A percentile compares a stretch with the other conserved stretches of the same genome.
These are phyloP conservation scores for Taurulus bubalis DNA, from an alignment of 2,113 vertebrate species.

Conservation along the genomic window DNA sequence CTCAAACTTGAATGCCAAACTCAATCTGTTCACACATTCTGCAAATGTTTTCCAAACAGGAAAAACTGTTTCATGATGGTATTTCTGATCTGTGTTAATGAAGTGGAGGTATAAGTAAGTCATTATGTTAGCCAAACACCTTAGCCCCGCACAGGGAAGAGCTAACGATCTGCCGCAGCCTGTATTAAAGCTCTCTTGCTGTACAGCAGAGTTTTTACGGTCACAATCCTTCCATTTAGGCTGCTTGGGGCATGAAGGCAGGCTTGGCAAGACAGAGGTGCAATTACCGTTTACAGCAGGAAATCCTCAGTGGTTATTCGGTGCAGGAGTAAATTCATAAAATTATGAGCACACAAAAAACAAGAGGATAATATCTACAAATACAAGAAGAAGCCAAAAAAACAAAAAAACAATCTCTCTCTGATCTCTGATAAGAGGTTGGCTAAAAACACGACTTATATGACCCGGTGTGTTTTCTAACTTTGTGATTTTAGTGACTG, in stretches of 20 bases:
- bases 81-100: slow-evolving; percentile 46
- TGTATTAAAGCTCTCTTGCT: slow-evolving; percentile 19
- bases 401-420: background rate
- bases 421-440: no score
- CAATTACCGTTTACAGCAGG: slow-evolving; percentile 53
- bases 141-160: background rate
- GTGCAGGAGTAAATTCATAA: slow-evolving; percentile 33
- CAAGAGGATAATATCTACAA: slow-evolving; percentile 12
- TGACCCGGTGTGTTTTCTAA: background rate
- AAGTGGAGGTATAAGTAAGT: background rate
- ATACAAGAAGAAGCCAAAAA: background rate
- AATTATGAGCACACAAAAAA: slow-evolving; percentile 21
- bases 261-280: slow-evolving; percentile 44
- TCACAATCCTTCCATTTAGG: slow-evolving; percentile 45
- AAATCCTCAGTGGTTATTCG: slow-evolving; percentile 41
- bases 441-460: background rate
- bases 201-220: slow-evolving; percentile 12
- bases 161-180: slow-evolving; percentile 15
- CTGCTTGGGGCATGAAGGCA: slow-evolving; percentile 25
- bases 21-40: slow-evolving; percentile 41
- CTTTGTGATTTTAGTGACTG: no score
- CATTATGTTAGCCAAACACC: slow-evolving; percentile 6
- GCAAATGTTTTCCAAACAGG: slow-evolving; percentile 31
- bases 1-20: slow-evolving; percentile 21
- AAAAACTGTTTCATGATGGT: slow-evolving; percentile 31